phyloP scores from a whole-genome alignment of 2,113 vertebrate genomes.

The Callopanchax toddi region DNA sequence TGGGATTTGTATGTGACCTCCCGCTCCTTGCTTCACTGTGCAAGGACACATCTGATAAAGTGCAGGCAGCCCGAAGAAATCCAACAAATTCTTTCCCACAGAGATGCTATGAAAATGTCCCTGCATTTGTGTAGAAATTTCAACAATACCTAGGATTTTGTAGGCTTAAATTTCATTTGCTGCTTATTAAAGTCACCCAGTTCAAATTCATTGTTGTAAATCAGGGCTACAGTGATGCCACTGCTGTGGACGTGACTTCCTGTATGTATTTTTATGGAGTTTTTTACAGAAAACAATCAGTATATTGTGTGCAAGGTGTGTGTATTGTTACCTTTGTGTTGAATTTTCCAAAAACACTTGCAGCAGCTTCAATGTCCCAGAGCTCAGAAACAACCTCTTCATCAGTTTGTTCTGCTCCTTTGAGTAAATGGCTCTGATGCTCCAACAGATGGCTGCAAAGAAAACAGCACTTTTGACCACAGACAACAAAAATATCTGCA shows the following conservation, averaged over 20 bases:
- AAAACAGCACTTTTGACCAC: not conserved
- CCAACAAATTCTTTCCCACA: not conserved
- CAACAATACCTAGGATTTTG: not conserved
- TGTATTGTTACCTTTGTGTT: not conserved
- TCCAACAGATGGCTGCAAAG: not conserved
- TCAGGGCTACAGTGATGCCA: too few relatives aligned
- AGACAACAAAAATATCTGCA: not conserved
- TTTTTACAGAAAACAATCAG: not conserved
- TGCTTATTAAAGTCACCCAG: too few relatives aligned
- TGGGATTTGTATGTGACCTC: constrained; percentile 52
- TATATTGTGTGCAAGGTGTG: not conserved
- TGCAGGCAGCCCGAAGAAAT: not conserved
- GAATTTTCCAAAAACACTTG: not conserved
- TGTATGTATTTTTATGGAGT: too few relatives aligned
- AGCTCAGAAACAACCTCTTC: not conserved
- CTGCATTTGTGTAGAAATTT: not conserved
- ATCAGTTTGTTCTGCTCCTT: not conserved
- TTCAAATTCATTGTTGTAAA: too few relatives aligned
- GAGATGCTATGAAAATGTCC: not conserved
- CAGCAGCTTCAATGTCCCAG: too few relatives aligned
- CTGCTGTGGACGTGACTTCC: too few relatives aligned
- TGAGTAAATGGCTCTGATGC: not conserved
- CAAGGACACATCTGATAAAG: constrained; percentile 40
- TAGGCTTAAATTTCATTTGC: too few relatives aligned
- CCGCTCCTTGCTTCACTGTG: constrained; percentile 30